Evolutionary conservation across 2,888 invertebrate species (phyloP).

Genomic region (Lydus trimaculatus): DNA sequence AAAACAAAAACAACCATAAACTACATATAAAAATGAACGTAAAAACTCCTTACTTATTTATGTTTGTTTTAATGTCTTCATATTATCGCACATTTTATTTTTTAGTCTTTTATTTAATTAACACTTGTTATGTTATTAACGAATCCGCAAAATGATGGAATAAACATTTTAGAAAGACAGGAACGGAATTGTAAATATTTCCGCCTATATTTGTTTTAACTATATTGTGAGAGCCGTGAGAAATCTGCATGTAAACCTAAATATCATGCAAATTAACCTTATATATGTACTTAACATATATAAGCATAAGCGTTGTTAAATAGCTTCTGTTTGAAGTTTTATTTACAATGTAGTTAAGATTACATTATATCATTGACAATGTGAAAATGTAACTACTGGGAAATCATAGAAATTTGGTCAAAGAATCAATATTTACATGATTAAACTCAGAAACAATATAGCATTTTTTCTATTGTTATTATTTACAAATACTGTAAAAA

Average conservation of each 20-base stretch:
- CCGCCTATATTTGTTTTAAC: constrained; percentile 30
- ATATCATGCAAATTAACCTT: constrained; percentile 29
- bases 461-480: no score
- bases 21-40: background rate
- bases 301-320: constrained; percentile 10
- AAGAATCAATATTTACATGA: no score
- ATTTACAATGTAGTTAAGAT: background rate
- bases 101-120: constrained; percentile 15
- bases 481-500: no score
- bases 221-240: constrained; percentile 29
- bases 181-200: constrained; percentile 23
- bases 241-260: constrained; percentile 30
- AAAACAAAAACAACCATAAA: background rate
- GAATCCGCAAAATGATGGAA: constrained; percentile 20
- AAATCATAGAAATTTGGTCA: background rate
- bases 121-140: constrained; percentile 14
- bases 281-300: constrained; percentile 12
- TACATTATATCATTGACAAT: constrained; percentile 2
- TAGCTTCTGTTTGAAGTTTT: constrained; percentile 31
- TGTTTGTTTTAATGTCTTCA: background rate
- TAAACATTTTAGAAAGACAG: constrained; percentile 14
- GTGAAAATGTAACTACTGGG: background rate
- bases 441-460: no score
- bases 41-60: background rate
- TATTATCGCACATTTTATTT: constrained; percentile 16